Percentiles rank a stretch among this genome's conserved stretches.
phyloP scores from a whole-genome alignment of 1,140 invertebrate genomes.

The Caerostris darwini region DNA sequence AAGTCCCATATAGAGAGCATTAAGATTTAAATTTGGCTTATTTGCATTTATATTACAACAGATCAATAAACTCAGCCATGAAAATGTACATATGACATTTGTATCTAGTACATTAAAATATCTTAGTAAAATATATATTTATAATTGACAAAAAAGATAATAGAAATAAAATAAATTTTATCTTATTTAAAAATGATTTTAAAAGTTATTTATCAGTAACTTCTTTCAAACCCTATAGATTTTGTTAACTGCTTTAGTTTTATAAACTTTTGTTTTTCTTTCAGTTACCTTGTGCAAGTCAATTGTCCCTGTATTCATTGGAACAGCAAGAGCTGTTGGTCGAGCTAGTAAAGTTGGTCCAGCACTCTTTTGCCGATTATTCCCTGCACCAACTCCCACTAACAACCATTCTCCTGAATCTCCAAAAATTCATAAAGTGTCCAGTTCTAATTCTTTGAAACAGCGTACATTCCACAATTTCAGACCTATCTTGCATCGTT shows the following conservation, averaged over 20 bases:
- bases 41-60: too few species aligned
- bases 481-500: conserved; percentile 94
- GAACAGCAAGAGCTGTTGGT: conserved; percentile 93
- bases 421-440: conserved; percentile 28
- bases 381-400: conserved; percentile 85
- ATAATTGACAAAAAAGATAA: too few species aligned
- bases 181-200: not conserved
- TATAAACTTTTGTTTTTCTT: conserved; percentile 62
- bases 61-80: too few species aligned
- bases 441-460: conserved; percentile 59
- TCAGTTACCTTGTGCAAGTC: conserved; percentile 89
- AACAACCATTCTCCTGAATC: conserved; percentile 82
- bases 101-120: too few species aligned
- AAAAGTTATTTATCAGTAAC: not conserved
- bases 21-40: too few species aligned
- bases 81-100: too few species aligned
- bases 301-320: conserved; percentile 92
- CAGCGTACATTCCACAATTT: conserved; percentile 81
- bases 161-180: too few species aligned
- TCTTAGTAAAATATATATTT: too few species aligned
- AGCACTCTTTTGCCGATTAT: conserved; percentile 91
- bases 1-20: too few species aligned
- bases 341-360: conserved; percentile 85
- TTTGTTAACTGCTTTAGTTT: not conserved
- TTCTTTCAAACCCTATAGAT: not conserved